phyloP scores from a whole-genome alignment of 2,797 vertebrate genomes.

The Hydrolagus colliei region DNA sequence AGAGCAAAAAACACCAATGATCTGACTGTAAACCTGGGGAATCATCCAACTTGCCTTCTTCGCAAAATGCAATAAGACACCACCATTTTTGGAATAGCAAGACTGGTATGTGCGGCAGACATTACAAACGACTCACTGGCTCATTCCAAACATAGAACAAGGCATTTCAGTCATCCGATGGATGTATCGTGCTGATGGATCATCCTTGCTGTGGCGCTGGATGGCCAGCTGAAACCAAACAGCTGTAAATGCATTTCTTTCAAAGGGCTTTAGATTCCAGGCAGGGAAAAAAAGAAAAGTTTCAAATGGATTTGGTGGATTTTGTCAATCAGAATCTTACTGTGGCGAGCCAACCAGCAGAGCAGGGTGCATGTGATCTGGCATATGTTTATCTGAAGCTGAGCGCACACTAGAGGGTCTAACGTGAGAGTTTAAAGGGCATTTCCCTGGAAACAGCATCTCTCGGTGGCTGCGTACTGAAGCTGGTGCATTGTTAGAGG shows the following conservation, averaged over 20 bases:
- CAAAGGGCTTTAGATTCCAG: not conserved
- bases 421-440: slow-evolving; percentile 4
- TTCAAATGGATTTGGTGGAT: not conserved
- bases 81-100: slow-evolving; percentile 6
- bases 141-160: slow-evolving; percentile 26
- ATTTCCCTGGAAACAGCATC: slow-evolving; percentile 26
- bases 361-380: not conserved
- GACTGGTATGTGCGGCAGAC: slow-evolving; percentile 19
- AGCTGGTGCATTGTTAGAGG: not conserved
- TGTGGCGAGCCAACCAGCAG: not conserved
- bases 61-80: slow-evolving; percentile 3
- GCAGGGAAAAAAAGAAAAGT: not conserved
- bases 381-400: not conserved
- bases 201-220: not conserved
- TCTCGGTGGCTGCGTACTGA: too few relatives aligned
- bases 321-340: not conserved
- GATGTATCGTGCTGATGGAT: not conserved
- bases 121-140: slow-evolving; percentile 14
- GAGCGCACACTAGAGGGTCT: not conserved
- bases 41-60: not conserved
- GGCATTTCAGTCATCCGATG: slow-evolving; percentile 23
- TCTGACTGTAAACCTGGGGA: not conserved
- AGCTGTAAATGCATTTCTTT: slow-evolving; percentile 9
- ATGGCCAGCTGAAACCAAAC: not conserved
- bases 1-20: not conserved